phyloP scores from a whole-genome alignment of 2,113 vertebrate genomes.

The Cephalopterus ornatus region DNA sequence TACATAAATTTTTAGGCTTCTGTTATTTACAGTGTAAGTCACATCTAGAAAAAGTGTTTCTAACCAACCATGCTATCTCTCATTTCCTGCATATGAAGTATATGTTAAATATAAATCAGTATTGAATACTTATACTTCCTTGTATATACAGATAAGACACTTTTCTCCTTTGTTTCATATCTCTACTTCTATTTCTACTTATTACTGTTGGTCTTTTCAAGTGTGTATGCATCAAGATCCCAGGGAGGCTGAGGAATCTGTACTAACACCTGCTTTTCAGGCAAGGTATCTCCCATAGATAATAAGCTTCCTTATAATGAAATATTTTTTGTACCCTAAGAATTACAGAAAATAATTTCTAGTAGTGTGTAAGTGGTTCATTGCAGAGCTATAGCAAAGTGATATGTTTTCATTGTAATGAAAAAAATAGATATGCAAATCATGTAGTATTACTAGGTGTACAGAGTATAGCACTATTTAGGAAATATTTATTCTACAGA shows the following conservation, averaged over 20 bases:
- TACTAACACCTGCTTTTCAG: background rate
- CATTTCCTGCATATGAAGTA: background rate
- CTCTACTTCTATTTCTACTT: background rate
- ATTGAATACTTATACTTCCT: background rate
- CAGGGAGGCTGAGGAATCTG: background rate
- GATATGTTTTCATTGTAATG: background rate
- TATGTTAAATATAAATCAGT: background rate
- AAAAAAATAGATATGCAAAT: background rate
- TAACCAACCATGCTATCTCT: background rate
- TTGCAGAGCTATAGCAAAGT: background rate
- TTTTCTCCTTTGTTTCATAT: background rate
- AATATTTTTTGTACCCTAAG: background rate
- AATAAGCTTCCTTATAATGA: background rate
- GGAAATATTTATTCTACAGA: background rate
- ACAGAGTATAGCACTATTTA: background rate
- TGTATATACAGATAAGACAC: background rate
- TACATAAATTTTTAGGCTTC: background rate
- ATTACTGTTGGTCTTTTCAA: background rate
- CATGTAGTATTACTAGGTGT: background rate
- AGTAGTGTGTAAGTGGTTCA: background rate
- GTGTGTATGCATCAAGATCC: background rate
- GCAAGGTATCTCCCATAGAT: background rate
- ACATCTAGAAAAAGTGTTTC: background rate
- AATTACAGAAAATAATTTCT: background rate
- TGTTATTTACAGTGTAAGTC: background rate